Conservation (phyloP, 92 coral and sea anemone genomes). For the Parazoanthus swiftii region DNA sequence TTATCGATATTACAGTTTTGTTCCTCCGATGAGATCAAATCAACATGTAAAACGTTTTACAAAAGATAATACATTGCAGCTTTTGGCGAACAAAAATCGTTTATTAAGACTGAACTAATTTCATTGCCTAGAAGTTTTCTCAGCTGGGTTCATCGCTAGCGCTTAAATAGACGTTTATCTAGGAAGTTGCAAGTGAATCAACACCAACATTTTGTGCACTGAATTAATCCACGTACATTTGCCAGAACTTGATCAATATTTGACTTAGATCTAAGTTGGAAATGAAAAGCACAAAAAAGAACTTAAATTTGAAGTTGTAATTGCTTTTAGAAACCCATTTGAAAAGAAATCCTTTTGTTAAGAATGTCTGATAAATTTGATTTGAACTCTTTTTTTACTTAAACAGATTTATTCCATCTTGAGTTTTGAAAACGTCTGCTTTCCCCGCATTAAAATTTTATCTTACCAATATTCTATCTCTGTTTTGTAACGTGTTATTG, state of each 20-base stretch:
- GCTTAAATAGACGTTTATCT: conserved; percentile 38
- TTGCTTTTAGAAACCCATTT: conserved; percentile 36
- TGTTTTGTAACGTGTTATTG: background rate
- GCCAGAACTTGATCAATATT: conserved; percentile 31
- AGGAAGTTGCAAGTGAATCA: conserved; percentile 40
- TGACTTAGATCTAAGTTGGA: conserved; percentile 38
- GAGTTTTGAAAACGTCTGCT: background rate
- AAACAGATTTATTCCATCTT: background rate
- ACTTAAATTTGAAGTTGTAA: conserved; percentile 43
- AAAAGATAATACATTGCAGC: conserved; percentile 29
- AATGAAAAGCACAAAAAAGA: conserved; percentile 41
- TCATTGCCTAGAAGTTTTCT: conserved; percentile 31
- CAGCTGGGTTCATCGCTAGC: conserved; percentile 33
- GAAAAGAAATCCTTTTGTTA: conserved; percentile 31
- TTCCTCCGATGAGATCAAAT: conserved; percentile 27
- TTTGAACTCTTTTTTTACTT: background rate
- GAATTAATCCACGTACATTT: conserved; percentile 45
- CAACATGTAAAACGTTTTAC: conserved; percentile 20
- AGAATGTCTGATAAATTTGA: conserved; percentile 31
- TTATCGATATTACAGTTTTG: background rate
- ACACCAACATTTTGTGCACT: conserved; percentile 33
- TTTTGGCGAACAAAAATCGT: conserved; percentile 37
- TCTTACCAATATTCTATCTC: background rate
- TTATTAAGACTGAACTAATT: conserved; percentile 39
- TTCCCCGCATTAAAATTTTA: background rate